Evolutionary conservation across 2,888 invertebrate species (phyloP), one percentile per base, ranked within the genome.

Genomic region (Pollenia amentaria): DNA sequence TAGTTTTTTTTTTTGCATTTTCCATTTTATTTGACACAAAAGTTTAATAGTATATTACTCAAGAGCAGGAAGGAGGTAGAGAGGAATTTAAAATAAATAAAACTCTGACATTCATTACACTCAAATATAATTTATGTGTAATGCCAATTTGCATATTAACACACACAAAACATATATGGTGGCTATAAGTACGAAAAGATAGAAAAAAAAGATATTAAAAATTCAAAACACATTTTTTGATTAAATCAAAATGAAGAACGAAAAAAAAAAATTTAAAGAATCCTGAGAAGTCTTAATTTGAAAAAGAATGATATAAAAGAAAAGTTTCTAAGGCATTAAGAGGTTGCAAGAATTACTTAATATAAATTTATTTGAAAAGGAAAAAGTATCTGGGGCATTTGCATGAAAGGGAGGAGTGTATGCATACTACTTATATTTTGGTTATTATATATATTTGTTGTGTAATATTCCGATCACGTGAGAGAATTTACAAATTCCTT

Each of bases 191-290:
- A 60, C 29, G 29, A 60, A n/a, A n/a, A n/a, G n/a, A n/a, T n/a
- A 76, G 62, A 46, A 55, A 40, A 51, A 1, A 40, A 40, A 12
- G 38, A 42, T 14, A 79, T 79, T 79, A 70, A 18, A 51, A 70
- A 70, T 79, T 79, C 79, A 70, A 51, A 62, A 79, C 79, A 79
- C 79, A 79, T 79, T 70, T 70, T 42, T n/a, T 79, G 69, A 70
- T 79, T 69, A 44, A 62, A 79, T 60, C 69, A 42, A 48, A 79
- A 51, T 69, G 38, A 48, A 18, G 38, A 42, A 46, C 16, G 16
- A 11, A 40, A 75, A 29, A 9, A 62, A 55, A 53, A 14, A 51
- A 18, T 2, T 16, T 18, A 67, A 76, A 55, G 16, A 77, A 67
- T 67, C 57, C 38, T 18, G 16, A 48, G 46, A 78, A 67, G 9